Conservation (phyloP, 2,888 invertebrate genomes). For the Melanotus villosus region DNA sequence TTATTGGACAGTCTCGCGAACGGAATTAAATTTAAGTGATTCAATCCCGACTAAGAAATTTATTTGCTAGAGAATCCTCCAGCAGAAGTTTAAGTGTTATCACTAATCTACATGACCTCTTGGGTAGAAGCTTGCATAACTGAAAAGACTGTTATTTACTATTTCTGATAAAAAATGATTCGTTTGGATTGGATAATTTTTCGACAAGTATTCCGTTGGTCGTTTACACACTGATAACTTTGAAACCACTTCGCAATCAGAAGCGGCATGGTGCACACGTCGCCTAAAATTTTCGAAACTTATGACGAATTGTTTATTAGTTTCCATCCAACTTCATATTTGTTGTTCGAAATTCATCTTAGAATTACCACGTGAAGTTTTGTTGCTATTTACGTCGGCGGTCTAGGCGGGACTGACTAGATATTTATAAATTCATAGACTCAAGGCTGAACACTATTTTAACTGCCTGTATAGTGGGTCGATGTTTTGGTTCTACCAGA, state of each 20-base stretch:
- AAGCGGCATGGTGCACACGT: background rate
- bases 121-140: conserved; percentile 5
- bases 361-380: background rate
- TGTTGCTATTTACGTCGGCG: conserved; percentile 15
- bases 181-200: conserved; percentile 1
- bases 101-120: conserved; percentile 17
- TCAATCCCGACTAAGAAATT: conserved; percentile 3
- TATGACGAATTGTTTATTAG: background rate
- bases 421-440: conserved; percentile 21
- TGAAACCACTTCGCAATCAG: background rate
- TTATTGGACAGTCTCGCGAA: background rate
- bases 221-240: conserved; percentile 1
- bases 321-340: background rate
- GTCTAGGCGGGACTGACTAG: conserved; percentile 9
- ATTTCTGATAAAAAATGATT: conserved; percentile 8
- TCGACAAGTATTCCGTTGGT: background rate
- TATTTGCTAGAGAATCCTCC: conserved; percentile 1
- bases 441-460: conserved; percentile 3
- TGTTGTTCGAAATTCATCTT: background rate
- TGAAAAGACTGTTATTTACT: conserved; percentile 1
- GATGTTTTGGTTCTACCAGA: background rate
- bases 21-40: conserved; percentile 22
- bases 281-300: background rate
- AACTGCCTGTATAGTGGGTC: conserved; percentile 4
- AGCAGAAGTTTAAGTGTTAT: conserved; percentile 8